Evolutionary conservation across 2,797 vertebrate genomes (phyloP).

Genomic region (Gallinago solitaria): DNA sequence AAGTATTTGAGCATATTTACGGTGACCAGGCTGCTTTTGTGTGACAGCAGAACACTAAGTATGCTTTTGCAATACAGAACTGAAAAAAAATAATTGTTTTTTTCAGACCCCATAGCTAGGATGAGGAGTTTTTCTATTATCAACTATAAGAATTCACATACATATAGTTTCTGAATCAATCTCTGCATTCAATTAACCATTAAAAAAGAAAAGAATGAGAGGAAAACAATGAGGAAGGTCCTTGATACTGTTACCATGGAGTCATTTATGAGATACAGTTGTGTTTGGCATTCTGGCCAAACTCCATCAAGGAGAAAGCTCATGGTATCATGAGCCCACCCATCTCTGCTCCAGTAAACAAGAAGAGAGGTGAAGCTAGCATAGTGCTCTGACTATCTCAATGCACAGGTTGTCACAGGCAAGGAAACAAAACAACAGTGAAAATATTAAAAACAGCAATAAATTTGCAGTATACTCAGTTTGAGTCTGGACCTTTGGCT

Average conservation of each 20-base stretch:
- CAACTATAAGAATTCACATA: neutral
- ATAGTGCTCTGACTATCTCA: neutral
- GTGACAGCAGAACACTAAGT: neutral
- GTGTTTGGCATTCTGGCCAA: neutral
- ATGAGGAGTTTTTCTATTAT: neutral
- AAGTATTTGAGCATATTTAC: neutral
- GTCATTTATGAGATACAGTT: neutral
- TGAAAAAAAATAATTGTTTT: fast-evolving
- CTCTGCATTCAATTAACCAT: neutral
- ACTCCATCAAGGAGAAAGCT: neutral
- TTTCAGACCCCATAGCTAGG: neutral
- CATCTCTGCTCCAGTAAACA: neutral
- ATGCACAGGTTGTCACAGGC: neutral
- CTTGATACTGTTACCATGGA: neutral
- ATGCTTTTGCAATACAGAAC: neutral
- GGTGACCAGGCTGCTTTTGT: neutral
- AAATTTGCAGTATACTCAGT: neutral
- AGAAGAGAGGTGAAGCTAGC: neutral
- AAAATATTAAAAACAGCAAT: neutral
- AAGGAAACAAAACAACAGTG: neutral
- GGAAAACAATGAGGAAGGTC: neutral
- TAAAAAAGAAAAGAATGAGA: neutral
- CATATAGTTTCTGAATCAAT: neutral
- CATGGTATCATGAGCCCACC: no score
- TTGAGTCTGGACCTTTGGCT: neutral